phyloP scores from a whole-genome alignment of 2,888 invertebrate genomes.

The Chydorus sphaericus region DNA sequence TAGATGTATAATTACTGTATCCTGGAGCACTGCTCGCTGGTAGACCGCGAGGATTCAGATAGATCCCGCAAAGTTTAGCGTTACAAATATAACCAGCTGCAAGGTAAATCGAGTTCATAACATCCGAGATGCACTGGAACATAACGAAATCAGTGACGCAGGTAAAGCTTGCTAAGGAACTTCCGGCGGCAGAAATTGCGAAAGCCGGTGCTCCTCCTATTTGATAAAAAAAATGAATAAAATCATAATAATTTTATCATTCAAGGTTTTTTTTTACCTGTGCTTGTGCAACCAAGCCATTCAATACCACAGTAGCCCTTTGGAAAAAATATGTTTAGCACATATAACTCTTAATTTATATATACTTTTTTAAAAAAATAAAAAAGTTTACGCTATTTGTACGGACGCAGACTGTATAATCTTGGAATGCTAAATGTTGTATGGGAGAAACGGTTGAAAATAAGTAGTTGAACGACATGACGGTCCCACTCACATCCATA shows the following conservation, averaged over 20 bases:
- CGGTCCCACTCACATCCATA: conserved; percentile 39
- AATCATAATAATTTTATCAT: too few species aligned
- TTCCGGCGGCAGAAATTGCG: not conserved
- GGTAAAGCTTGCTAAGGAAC: not conserved
- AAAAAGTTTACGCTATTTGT: conserved; percentile 43
- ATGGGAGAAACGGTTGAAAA: conserved; percentile 30
- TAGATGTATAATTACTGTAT: conserved; percentile 42
- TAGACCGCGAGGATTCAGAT: conserved; percentile 40
- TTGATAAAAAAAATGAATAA: too few species aligned
- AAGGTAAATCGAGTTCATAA: conserved; percentile 67
- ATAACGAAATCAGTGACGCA: conserved; percentile 38
- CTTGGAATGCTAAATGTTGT: conserved; percentile 54
- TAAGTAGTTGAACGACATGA: conserved; percentile 58
- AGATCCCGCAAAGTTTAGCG: conserved; percentile 63
- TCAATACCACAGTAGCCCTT: conserved; percentile 61
- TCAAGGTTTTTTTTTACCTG: conserved; percentile 36
- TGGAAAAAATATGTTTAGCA: not conserved
- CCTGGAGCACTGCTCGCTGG: conserved; percentile 56
- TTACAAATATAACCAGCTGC: conserved; percentile 38
- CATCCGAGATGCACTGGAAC: conserved; percentile 39
- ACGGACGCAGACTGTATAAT: conserved; percentile 65
- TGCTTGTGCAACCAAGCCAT: conserved; percentile 56
- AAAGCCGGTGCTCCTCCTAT: not conserved
- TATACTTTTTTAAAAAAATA: too few species aligned
- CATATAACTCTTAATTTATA: not conserved